Conservation (phyloP, 1,140 invertebrate genomes). For the Lucilia sericata region DNA sequence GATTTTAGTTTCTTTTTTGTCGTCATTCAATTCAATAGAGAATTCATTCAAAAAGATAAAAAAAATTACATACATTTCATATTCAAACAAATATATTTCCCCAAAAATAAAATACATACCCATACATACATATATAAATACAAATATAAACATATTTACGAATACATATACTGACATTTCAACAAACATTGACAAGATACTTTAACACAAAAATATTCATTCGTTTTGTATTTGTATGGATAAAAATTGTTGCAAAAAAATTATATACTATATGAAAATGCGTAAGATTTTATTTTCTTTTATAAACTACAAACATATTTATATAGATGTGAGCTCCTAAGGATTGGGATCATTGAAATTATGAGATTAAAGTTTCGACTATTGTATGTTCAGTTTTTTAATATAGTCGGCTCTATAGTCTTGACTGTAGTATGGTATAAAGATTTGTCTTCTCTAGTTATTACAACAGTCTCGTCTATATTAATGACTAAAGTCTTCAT, state of each 20-base stretch:
- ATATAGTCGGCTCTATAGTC: too few relatives aligned
- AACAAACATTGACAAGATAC: slow-evolving; percentile 18
- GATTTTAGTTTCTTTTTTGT: not conserved
- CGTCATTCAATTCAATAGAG: not conserved
- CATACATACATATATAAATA: not conserved
- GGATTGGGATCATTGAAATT: too few relatives aligned
- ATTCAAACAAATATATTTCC: not conserved
- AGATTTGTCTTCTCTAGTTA: too few relatives aligned
- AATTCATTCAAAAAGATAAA: not conserved
- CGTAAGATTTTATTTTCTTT: slow-evolving; percentile 8
- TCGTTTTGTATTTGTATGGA: not conserved
- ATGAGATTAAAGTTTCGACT: too few relatives aligned
- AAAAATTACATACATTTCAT: not conserved
- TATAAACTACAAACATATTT: too few relatives aligned
- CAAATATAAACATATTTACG: not conserved
- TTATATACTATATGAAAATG: not conserved
- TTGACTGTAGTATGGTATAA: too few relatives aligned
- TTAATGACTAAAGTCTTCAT: too few relatives aligned
- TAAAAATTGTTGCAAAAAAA: not conserved
- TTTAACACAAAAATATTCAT: not conserved
- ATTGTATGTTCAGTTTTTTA: too few relatives aligned
- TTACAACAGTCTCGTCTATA: too few relatives aligned
- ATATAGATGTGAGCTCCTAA: too few relatives aligned
- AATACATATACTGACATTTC: not conserved
- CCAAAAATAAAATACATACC: not conserved